These are phyloP conservation scores for Macroteleia sp. DNA, from an alignment of 2,888 invertebrate genomes.

Conservation along the genomic window DNA sequence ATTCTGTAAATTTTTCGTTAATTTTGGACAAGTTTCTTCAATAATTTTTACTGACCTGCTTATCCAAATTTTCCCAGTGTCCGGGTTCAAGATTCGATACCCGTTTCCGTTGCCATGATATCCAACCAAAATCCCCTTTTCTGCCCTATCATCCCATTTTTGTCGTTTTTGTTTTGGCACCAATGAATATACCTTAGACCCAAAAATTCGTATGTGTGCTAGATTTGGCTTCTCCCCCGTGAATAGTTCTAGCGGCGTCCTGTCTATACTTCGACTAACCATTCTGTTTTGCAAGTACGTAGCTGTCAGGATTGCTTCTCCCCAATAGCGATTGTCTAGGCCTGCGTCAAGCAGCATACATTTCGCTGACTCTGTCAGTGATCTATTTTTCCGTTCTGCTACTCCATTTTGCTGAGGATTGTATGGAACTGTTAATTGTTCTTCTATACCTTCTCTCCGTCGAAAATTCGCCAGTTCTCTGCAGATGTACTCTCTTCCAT, in stretches of 20 bases:
- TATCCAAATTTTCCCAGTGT: conserved; percentile 28
- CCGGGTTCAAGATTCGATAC: conserved; percentile 35
- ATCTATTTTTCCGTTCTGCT: conserved; percentile 46
- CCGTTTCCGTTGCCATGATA: conserved; percentile 33
- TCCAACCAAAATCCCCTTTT: conserved; percentile 32
- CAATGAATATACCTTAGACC: conserved; percentile 27
- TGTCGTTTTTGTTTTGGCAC: conserved; percentile 31
- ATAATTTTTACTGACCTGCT: conserved; percentile 40
- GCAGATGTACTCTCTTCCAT: conserved; percentile 22
- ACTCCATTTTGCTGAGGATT: conserved; percentile 52
- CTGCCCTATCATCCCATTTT: conserved; percentile 39
- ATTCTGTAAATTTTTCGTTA: too few species aligned
- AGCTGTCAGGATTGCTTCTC: conserved; percentile 47
- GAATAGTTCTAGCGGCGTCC: conserved; percentile 38
- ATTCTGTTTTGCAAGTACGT: conserved; percentile 34
- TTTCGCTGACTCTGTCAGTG: conserved; percentile 28
- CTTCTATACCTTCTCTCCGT: conserved; percentile 23
- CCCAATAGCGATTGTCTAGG: conserved; percentile 40
- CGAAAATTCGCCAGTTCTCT: conserved; percentile 31
- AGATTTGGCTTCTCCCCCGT: conserved; percentile 44
- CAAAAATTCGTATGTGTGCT: conserved; percentile 22
- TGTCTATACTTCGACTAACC: conserved; percentile 4
- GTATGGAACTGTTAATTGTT: conserved; percentile 33
- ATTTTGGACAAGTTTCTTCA: conserved; percentile 2
- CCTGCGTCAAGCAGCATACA: conserved; percentile 37